Evolutionary conservation across 2,113 vertebrate genomes (phyloP), one percentile per base, ranked within the genome.

Genomic region (Albula goreensis): DNA sequence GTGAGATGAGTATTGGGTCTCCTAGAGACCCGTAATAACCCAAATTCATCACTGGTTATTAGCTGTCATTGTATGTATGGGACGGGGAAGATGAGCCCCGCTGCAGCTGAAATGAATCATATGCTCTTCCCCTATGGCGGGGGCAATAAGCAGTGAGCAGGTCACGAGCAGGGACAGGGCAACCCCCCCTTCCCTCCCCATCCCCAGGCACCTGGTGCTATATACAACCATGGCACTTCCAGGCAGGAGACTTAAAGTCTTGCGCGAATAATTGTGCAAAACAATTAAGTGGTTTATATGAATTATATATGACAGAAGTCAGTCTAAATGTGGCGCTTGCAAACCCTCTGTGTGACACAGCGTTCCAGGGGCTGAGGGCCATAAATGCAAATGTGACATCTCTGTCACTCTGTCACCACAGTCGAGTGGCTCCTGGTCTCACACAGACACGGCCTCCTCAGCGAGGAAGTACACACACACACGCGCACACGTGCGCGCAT

Each of bases 41-140:
- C 82, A 48, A 41, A 17, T 84, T 31, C 53, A 70, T 81, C 86
- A 83, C 66, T n/a, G 81, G 60, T 86, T 57, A 86, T 85, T 83
- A 86, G 57, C 49, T 60, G 51, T 84, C 74, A 77, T 25, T 82
- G 81, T 81, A 31, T 41, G 31, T 63, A 56, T 13, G 6, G 81
- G 12, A 4, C 60, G 15, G 49, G 53, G 52, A 17, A 52, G 51
- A 22, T 9, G 19, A 22, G 50, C 51, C 5, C 6, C 3, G 3
- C n/a, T 53, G 15, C 9, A 25, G 52, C 51, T 25, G 11, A 31
- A 31, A 31, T 74, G n/a, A 74, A 74, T 74, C 70, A 25, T 74
- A 2, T 10, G 22, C 70, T 2, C 70, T 12, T 5, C n/a, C 6
- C 25, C 5, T 66, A 19, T 66, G 60, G 60, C 7, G 60, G 60